Percentiles rank a stretch among this genome's conserved stretches.
These are phyloP conservation scores for Pterobdella sp. DNA, from an alignment of 2,888 invertebrate species.

Conservation along the genomic window DNA sequence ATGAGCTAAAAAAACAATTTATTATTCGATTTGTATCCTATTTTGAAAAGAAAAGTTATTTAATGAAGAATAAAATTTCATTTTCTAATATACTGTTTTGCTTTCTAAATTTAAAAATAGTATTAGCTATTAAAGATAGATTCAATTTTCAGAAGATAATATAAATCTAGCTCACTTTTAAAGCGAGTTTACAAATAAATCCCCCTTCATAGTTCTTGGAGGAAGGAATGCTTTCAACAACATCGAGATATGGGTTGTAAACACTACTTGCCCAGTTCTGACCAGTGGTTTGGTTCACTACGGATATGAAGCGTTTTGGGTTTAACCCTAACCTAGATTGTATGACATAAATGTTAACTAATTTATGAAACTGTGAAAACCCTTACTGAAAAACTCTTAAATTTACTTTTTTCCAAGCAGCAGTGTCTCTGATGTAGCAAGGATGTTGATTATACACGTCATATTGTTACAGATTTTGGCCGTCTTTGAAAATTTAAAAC, in stretches of 20 bases:
- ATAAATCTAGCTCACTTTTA: too few relatives aligned
- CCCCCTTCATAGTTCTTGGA: slow-evolving; percentile 73
- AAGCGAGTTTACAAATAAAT: too few relatives aligned
- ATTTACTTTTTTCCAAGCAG: slow-evolving; percentile 83
- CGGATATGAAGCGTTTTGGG: slow-evolving; percentile 72
- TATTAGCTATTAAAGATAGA: too few relatives aligned
- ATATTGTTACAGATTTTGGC: slow-evolving; percentile 92
- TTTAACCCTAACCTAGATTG: slow-evolving; percentile 73
- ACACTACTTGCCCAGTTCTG: slow-evolving; percentile 91
- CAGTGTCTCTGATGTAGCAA: slow-evolving; percentile 88
- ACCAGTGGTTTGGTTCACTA: slow-evolving; percentile 88
- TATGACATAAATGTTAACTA: background rate
- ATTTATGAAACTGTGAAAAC: background rate
- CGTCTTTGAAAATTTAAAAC: too few relatives aligned
- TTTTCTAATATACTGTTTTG: too few relatives aligned
- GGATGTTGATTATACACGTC: slow-evolving; percentile 88
- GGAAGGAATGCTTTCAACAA: slow-evolving; percentile 78
- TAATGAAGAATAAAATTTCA: too few relatives aligned
- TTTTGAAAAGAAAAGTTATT: too few relatives aligned
- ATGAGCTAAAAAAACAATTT: too few relatives aligned
- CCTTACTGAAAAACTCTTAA: too few relatives aligned
- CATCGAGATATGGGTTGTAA: slow-evolving; percentile 92
- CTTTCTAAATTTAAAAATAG: too few relatives aligned
- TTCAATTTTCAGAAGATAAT: too few relatives aligned
- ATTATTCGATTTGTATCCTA: too few relatives aligned